Evolutionary conservation across 37 sponge, comb jelly and placozoan genomes (phyloP).

Genomic region (Agelas oroides): DNA sequence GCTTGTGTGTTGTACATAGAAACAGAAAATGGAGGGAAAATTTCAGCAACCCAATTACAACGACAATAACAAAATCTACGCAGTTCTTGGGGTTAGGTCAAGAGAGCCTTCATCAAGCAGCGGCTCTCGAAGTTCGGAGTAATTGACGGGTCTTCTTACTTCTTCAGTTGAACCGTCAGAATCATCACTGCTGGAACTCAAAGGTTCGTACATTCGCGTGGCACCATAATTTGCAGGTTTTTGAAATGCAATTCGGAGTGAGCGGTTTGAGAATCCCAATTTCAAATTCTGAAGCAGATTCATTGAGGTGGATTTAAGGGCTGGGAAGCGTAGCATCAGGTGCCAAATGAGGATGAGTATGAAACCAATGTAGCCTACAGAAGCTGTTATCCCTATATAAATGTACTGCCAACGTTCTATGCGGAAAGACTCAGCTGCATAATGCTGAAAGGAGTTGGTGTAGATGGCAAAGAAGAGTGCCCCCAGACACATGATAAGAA

Average conservation of each 20-base stretch:
- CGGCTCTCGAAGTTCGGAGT: conserved; percentile 31
- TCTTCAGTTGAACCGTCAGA: background rate
- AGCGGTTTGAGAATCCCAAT: no score
- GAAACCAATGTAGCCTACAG: conserved; percentile 38
- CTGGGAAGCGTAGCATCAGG: conserved; percentile 31
- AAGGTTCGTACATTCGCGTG: background rate
- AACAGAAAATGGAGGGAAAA: no score
- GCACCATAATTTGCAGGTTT: background rate
- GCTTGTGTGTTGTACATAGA: no score
- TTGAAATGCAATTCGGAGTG: no score
- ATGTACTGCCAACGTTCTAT: background rate
- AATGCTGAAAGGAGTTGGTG: background rate
- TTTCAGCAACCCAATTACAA: no score
- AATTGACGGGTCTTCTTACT: background rate
- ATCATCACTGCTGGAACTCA: background rate
- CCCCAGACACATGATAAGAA: conserved; percentile 22
- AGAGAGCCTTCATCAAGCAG: background rate
- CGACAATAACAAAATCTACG: no score
- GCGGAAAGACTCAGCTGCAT: background rate
- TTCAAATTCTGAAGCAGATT: background rate
- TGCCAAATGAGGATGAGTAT: conserved; percentile 33
- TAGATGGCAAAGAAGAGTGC: background rate
- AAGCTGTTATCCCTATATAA: background rate
- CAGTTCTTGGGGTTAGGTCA: background rate
- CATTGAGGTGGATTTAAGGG: background rate